phyloP scores from a whole-genome alignment of 2,888 invertebrate species.

The Anoplius nigerrimus region DNA sequence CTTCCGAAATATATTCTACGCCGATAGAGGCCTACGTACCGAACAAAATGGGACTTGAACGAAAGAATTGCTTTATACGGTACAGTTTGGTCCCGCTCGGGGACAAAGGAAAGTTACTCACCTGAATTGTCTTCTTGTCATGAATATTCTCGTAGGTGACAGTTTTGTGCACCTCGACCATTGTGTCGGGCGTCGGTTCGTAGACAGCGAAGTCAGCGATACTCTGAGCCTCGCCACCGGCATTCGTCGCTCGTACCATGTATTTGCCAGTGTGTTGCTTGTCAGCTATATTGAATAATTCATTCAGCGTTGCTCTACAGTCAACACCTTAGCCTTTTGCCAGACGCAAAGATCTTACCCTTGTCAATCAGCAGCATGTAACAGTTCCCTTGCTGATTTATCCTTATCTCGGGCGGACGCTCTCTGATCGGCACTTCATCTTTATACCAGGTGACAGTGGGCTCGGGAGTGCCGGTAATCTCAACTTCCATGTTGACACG shows the following conservation, averaged over 20 bases:
- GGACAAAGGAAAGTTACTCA: conserved; percentile 43
- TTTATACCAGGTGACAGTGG: conserved; percentile 84
- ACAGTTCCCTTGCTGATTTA: conserved; percentile 82
- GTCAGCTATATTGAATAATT: conserved; percentile 76
- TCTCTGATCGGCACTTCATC: conserved; percentile 81
- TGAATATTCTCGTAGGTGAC: conserved; percentile 79
- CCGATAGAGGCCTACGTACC: no score
- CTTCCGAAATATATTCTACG: no score
- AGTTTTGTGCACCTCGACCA: conserved; percentile 82
- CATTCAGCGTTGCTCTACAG: no score
- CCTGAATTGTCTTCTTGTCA: conserved; percentile 69
- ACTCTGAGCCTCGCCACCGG: conserved; percentile 88
- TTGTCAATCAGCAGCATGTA: conserved; percentile 84
- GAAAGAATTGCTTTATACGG: no score
- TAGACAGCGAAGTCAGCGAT: conserved; percentile 86
- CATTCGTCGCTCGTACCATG: conserved; percentile 84
- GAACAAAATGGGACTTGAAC: background rate
- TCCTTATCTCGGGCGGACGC: conserved; percentile 76
- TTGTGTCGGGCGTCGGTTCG: conserved; percentile 82
- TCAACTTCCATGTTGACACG: conserved; percentile 85
- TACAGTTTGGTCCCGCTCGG: background rate
- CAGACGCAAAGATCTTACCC: conserved; percentile 74
- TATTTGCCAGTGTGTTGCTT: conserved; percentile 85
- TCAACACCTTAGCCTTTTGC: background rate
- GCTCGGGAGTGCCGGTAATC: conserved; percentile 86